These are phyloP conservation scores for Ophthalmolycus amberensis DNA, from an alignment of 2,113 vertebrate species.

Conservation along the genomic window DNA sequence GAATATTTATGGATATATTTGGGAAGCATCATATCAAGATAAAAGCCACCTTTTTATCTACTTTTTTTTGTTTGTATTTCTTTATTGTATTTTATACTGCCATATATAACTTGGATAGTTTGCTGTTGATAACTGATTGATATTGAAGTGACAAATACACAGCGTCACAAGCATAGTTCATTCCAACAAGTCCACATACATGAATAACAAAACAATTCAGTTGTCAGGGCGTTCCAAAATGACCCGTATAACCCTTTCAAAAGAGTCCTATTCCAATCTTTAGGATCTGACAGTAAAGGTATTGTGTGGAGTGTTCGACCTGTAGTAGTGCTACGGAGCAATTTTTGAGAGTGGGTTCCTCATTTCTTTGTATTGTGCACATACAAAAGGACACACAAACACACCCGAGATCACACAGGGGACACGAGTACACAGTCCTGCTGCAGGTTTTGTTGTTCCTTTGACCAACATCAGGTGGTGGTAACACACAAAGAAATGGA, in stretches of 20 bases:
- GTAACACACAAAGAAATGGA: background rate
- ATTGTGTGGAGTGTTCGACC: background rate
- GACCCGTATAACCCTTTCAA: background rate
- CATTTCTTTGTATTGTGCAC: background rate
- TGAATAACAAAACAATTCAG: background rate
- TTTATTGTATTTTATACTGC: background rate
- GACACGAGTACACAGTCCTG: background rate
- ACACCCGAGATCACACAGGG: background rate
- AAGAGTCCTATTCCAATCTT: background rate
- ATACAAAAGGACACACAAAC: background rate
- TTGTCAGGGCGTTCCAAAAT: too few relatives aligned
- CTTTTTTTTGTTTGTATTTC: background rate
- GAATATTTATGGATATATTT: background rate
- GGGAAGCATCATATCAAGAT: background rate
- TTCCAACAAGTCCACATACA: background rate
- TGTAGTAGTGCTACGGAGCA: background rate
- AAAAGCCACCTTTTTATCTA: background rate
- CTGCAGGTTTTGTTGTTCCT: background rate
- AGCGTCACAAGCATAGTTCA: background rate
- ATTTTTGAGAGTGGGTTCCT: background rate
- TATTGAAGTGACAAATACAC: background rate
- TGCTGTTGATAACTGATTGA: background rate
- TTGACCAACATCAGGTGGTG: background rate
- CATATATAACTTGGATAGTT: background rate
- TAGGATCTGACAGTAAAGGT: background rate